Evolutionary conservation across 2,113 vertebrate species (phyloP), one percentile per base, ranked within the genome.

Genomic region (Hydrochoerus hydrochaeris): DNA sequence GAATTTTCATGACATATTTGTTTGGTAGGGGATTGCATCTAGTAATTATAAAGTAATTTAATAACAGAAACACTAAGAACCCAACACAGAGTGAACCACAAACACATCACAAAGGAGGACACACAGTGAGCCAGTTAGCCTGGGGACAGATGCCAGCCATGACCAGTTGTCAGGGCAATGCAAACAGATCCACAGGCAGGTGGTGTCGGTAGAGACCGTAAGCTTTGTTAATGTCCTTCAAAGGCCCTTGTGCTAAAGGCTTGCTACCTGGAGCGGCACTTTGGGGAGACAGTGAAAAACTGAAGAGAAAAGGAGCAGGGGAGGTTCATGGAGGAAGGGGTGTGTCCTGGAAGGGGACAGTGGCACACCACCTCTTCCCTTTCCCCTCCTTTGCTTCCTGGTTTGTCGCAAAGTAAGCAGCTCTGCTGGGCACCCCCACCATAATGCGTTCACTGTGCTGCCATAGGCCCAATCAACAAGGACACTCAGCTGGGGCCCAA

Each of bases 1-100:
- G 22, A 30, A 22, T 3, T 3, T 16, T 35, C 24, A 10, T 28
- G 16, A 54, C 11, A n/a, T 0, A 0, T 12, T 2, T 7, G 13
- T n/a, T 12, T 67, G 32, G 19, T 24, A 16, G 49, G 60, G 75
- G 52, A 7, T 26, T 17, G 24, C 1, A 17, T 38, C 58, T 52
- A 16, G 11, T 20, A 22, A 54, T 16, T 2, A 12, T 9, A 63
- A 52, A 69, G 17, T 14, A 38, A 24, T n/a, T 54, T 35, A 6
- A 10, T 17, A 22, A 58, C 4, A 17, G 73, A 20, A 49, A 82
- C 10, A 19, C 14, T 71, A 46, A 22, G 7, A 22, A 4, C 41
- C 65, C 86, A 49, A 2, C 3, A 5, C 28, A 83, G 17, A 41
- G 0, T 0, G 8, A 73, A n/a, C 7, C 7, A 4, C 57, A 5